These are phyloP conservation scores for Pocillopora grandis DNA, from an alignment of 92 coral and sea anemone species.

Conservation along the genomic window DNA sequence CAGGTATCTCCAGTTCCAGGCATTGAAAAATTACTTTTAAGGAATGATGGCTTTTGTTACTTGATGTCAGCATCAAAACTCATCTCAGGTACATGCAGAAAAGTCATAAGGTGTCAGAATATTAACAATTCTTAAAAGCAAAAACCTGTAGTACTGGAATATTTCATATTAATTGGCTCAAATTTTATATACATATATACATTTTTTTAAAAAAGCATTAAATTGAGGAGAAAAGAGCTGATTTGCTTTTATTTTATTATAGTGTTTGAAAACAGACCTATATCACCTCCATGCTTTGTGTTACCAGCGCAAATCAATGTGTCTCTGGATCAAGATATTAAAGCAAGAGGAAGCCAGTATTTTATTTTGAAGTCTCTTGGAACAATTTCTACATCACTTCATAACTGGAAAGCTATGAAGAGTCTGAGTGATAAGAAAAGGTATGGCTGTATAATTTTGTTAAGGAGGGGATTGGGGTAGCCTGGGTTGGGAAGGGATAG, in stretches of 20 bases:
- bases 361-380: conserved; percentile 36
- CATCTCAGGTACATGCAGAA: conserved; percentile 46
- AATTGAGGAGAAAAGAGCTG: not conserved
- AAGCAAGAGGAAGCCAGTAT: not conserved
- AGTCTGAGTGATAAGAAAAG: not conserved
- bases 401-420: conserved; percentile 17
- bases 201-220: too few relatives aligned
- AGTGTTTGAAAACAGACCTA: conserved; percentile 40
- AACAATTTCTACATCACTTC: conserved; percentile 20
- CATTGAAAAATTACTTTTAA: conserved; percentile 42
- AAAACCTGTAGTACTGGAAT: too few relatives aligned
- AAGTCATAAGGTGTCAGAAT: too few relatives aligned
- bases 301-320: conserved; percentile 45
- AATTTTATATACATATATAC: too few relatives aligned
- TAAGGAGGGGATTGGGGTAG: too few relatives aligned
- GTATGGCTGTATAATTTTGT: not conserved
- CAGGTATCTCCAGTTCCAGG: conserved; percentile 61
- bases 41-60: conserved; percentile 60
- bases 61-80: conserved; percentile 49
- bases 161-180: too few relatives aligned
- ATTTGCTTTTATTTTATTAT: conserved; percentile 13
- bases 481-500: too few relatives aligned
- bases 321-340: not conserved
- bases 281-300: conserved; percentile 56
- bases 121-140: too few relatives aligned